Evolutionary conservation across 2,113 vertebrate species (phyloP).

Genomic region (Thamnophis sirtalis): DNA sequence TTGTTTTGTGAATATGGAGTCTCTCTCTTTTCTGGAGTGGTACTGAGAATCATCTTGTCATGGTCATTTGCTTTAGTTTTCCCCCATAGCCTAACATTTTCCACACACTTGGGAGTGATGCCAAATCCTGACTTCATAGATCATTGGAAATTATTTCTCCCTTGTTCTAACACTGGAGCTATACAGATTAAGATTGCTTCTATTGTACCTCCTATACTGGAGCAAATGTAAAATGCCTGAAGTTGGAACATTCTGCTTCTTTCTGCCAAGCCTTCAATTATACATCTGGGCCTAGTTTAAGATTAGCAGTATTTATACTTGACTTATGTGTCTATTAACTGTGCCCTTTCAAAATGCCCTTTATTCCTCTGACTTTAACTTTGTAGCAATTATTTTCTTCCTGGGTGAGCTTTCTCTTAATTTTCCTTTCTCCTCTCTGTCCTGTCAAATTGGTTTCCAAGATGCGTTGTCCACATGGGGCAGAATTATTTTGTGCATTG

Average conservation of each 20-base stretch:
- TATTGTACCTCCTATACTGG: background rate
- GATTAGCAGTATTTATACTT: background rate
- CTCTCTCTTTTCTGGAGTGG: background rate
- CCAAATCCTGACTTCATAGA: constrained; percentile 9
- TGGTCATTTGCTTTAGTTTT: background rate
- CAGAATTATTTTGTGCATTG: background rate
- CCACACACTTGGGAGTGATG: background rate
- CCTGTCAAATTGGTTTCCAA: background rate
- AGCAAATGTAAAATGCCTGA: background rate
- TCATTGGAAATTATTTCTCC: constrained; percentile 13
- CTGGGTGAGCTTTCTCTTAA: background rate
- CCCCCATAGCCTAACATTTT: background rate
- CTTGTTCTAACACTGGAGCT: background rate
- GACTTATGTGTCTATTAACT: background rate
- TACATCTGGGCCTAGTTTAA: background rate
- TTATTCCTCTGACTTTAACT: background rate
- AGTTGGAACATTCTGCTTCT: background rate
- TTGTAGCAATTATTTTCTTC: background rate
- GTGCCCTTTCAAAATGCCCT: background rate
- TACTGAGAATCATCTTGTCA: background rate
- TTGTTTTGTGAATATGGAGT: background rate
- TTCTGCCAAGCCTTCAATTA: background rate
- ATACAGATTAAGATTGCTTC: background rate
- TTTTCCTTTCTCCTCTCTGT: background rate
- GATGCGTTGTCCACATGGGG: background rate